Evolutionary conservation across 2,113 vertebrate genomes (phyloP), one percentile per base, ranked within the genome.

Genomic region (Eonycteris spelaea): DNA sequence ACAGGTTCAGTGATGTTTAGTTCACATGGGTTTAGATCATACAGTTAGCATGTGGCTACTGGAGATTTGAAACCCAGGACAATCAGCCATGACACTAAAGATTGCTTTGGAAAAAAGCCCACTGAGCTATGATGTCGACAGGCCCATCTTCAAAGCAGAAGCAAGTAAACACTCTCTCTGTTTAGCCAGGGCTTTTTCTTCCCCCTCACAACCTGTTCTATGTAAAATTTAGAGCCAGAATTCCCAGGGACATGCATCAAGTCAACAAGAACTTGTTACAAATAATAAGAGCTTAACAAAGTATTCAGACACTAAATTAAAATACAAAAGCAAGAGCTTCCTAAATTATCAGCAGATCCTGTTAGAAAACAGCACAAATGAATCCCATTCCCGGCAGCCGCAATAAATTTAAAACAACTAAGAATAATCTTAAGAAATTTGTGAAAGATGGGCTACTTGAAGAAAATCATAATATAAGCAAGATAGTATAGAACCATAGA

Each of bases 81-180:
- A 4, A 74, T 63, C 28, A 86, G 48, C 67, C 7, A 26, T 53
- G 48, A 55, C 89, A 94, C 70, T 63, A 92, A 85, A 85, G 74
- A 90, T 9, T 91, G 63, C 22, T 75, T 94, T 84, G 43, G 48
- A 93, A 94, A 95, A 91, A 59, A 82, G 24, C 53, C 61, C 63
- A 59, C 16, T 93, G 77, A 74, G 40, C 9, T 85, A 80, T 43
- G 51, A 45, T 21, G 5, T 90, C 68, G 79, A 94, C 2, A 33
- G 75, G 38, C 48, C 53, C 12, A 75, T 33, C 35, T 67, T 51
- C 63, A 90, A 92, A 67, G 33, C 53, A 95, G 79, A 95, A 79
- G 18, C 40, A 90, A 95, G 51, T 22, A 91, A 91, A 74, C 51
- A 38, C 11, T 78, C 45, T 92, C 51, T 90, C 35, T 84, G 28